Evolutionary conservation across 1,140 invertebrate genomes (phyloP).

Genomic region (Aplysia californica): DNA sequence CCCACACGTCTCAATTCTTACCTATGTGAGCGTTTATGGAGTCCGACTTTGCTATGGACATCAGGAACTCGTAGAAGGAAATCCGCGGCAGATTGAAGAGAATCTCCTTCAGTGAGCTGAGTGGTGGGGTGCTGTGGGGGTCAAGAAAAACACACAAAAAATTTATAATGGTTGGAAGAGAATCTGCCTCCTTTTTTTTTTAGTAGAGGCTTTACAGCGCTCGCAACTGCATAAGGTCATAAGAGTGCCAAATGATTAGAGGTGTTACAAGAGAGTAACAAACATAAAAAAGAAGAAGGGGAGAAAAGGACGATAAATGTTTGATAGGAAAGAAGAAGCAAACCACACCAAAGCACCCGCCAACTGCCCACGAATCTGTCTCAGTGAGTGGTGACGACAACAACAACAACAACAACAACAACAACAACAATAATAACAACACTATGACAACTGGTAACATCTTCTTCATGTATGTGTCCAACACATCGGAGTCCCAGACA

Average conservation of each 20-base stretch:
- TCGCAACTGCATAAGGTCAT: background rate
- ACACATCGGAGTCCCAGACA: too few relatives aligned
- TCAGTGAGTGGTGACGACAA: too few relatives aligned
- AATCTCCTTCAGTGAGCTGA: slow-evolving; percentile 56
- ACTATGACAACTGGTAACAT: too few relatives aligned
- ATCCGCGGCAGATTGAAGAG: slow-evolving; percentile 53
- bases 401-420: too few relatives aligned
- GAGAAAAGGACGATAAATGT: background rate
- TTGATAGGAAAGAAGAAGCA: too few relatives aligned
- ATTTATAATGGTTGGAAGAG: background rate
- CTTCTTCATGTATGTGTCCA: too few relatives aligned
- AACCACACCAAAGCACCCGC: too few relatives aligned
- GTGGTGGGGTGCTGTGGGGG: slow-evolving; percentile 55
- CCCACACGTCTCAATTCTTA: slow-evolving; percentile 30
- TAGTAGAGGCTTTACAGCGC: background rate
- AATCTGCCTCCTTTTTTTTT: too few relatives aligned
- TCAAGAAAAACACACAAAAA: slow-evolving; percentile 7
- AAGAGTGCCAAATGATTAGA: background rate
- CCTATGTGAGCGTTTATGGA: slow-evolving; percentile 62
- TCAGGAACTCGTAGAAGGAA: slow-evolving; percentile 67
- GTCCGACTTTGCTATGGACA: slow-evolving; percentile 62
- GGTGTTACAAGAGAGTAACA: background rate
- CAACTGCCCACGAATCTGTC: too few relatives aligned
- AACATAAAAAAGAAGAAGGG: background rate
- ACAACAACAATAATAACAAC: too few relatives aligned